phyloP scores from a whole-genome alignment of 2,888 invertebrate genomes.

The Chromoteleia sp. region DNA sequence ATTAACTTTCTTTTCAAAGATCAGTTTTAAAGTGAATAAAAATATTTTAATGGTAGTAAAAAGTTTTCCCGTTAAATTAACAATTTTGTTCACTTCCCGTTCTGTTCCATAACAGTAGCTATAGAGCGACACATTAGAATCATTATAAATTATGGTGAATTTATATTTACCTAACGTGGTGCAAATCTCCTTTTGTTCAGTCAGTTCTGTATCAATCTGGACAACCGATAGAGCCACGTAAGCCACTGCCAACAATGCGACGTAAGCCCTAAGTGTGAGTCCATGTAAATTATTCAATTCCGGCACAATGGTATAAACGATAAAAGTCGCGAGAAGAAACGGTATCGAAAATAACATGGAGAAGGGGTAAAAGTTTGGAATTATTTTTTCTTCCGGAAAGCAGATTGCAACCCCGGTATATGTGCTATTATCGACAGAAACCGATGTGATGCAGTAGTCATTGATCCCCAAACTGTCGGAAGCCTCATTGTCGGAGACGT shows the following conservation, averaged over 20 bases:
- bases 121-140: too few species aligned
- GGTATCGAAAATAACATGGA: constrained; percentile 75
- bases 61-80: too few species aligned
- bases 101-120: too few species aligned
- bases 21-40: too few species aligned
- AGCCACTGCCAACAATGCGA: constrained; percentile 75
- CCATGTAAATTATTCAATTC: constrained; percentile 81
- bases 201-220: constrained; percentile 67
- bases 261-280: constrained; percentile 77
- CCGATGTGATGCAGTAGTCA: constrained; percentile 74
- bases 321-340: constrained; percentile 77
- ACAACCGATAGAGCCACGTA: constrained; percentile 76
- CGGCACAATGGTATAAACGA: constrained; percentile 78
- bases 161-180: constrained; percentile 64
- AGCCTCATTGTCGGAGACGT: constrained; percentile 24
- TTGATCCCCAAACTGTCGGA: constrained; percentile 37
- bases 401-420: constrained; percentile 71
- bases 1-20: too few species aligned
- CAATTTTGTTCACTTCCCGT: too few species aligned
- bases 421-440: constrained; percentile 43
- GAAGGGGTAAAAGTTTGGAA: constrained; percentile 69
- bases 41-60: too few species aligned
- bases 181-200: constrained; percentile 43
- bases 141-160: background rate
- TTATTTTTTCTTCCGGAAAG: constrained; percentile 53